Percentiles rank a stretch among this genome's conserved stretches.
phyloP scores from a whole-genome alignment of 2,113 vertebrate species.

The Dendropsophus ebraccatus region DNA sequence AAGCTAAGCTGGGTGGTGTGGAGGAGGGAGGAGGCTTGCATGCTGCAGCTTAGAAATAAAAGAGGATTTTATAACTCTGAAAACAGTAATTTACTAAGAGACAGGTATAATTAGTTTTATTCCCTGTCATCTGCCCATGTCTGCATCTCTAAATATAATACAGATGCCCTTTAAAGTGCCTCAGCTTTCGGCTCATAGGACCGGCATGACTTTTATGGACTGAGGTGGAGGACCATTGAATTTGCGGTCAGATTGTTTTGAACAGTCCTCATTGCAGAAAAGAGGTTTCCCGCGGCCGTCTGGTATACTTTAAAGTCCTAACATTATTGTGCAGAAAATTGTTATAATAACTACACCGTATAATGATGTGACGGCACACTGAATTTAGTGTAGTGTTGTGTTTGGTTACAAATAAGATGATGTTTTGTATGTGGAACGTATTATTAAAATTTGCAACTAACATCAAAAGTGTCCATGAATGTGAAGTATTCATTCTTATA shows the following conservation, averaged over 20 bases:
- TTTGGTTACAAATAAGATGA: not conserved
- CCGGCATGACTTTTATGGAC: not conserved
- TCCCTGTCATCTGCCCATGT: too few species aligned
- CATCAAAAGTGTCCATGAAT: not conserved
- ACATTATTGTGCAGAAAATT: not conserved
- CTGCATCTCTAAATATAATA: too few species aligned
- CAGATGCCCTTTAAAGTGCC: not conserved
- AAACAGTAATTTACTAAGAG: too few species aligned
- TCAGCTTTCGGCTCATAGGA: not conserved
- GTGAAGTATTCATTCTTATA: not conserved
- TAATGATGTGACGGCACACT: slow-evolving; percentile 22
- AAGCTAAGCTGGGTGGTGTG: too few species aligned
- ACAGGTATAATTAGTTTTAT: too few species aligned
- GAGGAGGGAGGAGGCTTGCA: too few species aligned
- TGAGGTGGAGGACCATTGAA: not conserved
- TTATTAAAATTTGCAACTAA: slow-evolving; percentile 16
- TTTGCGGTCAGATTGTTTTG: not conserved
- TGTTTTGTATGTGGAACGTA: not conserved
- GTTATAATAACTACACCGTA: not conserved
- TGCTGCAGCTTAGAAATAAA: too few species aligned
- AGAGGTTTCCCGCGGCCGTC: not conserved
- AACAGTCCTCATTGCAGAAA: not conserved
- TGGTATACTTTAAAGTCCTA: not conserved
- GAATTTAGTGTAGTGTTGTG: slow-evolving; percentile 4
- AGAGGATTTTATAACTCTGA: too few species aligned